A percentile compares a stretch with the other conserved stretches of the same genome.
Evolutionary conservation across 2,797 vertebrate genomes (phyloP).

Genomic region (Cynodonichthys magdalenae): DNA sequence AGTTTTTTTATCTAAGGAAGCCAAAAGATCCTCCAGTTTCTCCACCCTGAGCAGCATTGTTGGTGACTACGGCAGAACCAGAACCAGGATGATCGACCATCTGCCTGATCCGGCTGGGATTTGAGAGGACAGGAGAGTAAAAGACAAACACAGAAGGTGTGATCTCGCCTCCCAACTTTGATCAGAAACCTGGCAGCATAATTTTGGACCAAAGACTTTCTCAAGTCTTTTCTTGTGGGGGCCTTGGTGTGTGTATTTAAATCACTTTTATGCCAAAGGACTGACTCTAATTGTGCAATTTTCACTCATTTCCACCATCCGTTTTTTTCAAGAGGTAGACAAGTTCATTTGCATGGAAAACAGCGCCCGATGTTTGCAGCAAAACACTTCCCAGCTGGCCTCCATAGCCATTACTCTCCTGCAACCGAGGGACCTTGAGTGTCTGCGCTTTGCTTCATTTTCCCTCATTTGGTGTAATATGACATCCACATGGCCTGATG

Average conservation of each 20-base stretch:
- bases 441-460: conserved; percentile 49
- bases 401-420: conserved; percentile 44
- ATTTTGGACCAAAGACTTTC: too few species aligned
- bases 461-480: conserved; percentile 56
- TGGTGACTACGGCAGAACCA: too few species aligned
- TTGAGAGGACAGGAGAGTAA: too few species aligned
- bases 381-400: conserved; percentile 20
- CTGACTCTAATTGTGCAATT: background rate
- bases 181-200: too few species aligned
- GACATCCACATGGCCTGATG: conserved; percentile 51
- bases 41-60: too few species aligned
- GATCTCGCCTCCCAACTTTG: too few species aligned
- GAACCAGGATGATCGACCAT: too few species aligned
- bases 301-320: background rate
- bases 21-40: too few species aligned
- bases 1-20: too few species aligned
- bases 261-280: background rate
- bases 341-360: conserved; percentile 48
- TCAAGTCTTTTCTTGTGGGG: too few species aligned
- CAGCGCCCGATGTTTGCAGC: conserved; percentile 30
- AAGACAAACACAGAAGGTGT: too few species aligned
- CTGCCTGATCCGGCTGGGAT: too few species aligned
- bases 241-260: background rate
- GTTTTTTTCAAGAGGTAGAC: background rate
- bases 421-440: conserved; percentile 44